Evolutionary conservation across 1,140 invertebrate species (phyloP), one percentile per base, ranked within the genome.

Genomic region (Portunus trituberculatus): DNA sequence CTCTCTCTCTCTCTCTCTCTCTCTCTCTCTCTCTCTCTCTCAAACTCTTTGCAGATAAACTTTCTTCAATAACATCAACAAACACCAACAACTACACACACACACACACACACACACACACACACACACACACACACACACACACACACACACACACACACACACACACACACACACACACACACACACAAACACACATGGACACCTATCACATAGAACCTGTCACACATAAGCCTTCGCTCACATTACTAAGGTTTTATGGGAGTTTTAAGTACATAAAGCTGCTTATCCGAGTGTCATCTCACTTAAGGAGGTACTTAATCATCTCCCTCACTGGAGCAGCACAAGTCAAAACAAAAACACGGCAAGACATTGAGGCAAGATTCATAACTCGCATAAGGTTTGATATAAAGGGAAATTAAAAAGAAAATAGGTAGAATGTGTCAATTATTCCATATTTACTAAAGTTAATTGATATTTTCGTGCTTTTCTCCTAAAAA

Each of bases 131-230:
- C 14, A 48, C 87, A 46, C 7, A 45, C 87, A 10, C 39, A 48
- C 45, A 10, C 6, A 0, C 88, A 48, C 88, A 87, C 84, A 87
- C 84, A 76, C 39, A 89, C 25, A 1, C 87, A 89, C 14, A 48
- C 87, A 46, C 86, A 29, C 86, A 88, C 86, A 3, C 86, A 88
- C 86, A 88, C 86, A 29, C 31, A 88, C 86, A 88, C 86, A 32
- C 10, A 88, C 29, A 89, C 25, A 1, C 87, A 89, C 14, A 48
- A 39, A 46, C 7, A 45, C 87, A 10, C 39, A 48, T 25, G n/a
- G 25, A 0, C 88, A 48, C 88, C 20, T 20, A 76, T 76, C 67
- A 76, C n/a, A 25, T 76, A 76, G 6, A 76, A n/a, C 16, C 67
- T 76, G 67, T 76, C 67, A 76, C 67, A 7, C n/a, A n/a, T n/a